Evolutionary conservation across 2,797 vertebrate genomes (phyloP).

Genomic region (Anas acuta): DNA sequence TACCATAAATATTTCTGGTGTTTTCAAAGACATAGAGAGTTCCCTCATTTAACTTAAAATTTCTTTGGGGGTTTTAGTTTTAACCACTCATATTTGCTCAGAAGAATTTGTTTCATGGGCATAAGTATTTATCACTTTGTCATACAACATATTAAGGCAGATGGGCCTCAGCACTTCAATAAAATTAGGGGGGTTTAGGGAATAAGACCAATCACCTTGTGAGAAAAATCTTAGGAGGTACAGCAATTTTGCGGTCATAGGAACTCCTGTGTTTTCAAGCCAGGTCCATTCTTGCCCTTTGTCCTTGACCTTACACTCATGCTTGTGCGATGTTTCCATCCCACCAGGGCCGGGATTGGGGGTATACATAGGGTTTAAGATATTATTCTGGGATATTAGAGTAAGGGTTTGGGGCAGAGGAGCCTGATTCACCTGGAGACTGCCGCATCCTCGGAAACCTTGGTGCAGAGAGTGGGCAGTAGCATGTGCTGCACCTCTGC

Average conservation of each 20-base stretch:
- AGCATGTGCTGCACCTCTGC: not conserved
- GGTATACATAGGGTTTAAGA: not conserved
- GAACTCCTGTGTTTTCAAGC: not conserved
- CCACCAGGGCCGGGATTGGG: not conserved
- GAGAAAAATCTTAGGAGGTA: not conserved
- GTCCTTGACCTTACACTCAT: not conserved
- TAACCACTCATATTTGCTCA: not conserved
- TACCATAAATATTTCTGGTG: not conserved
- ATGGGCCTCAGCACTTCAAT: not conserved
- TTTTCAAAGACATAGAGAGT: not conserved
- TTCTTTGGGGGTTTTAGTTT: not conserved
- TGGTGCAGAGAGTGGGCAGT: not conserved
- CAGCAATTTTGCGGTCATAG: not conserved
- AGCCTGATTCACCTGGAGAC: not conserved
- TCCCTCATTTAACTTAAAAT: not conserved
- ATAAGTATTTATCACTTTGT: not conserved
- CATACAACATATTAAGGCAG: not conserved
- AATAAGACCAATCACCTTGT: not conserved
- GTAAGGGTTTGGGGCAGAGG: not conserved
- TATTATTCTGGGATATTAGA: not conserved
- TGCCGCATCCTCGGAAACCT: not conserved
- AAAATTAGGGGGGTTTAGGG: not conserved
- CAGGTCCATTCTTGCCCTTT: not conserved
- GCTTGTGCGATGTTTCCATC: not conserved
- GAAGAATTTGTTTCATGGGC: not conserved